Conservation (phyloP, 2,797 vertebrate genomes). For the Spinibarbus caldwelli region DNA sequence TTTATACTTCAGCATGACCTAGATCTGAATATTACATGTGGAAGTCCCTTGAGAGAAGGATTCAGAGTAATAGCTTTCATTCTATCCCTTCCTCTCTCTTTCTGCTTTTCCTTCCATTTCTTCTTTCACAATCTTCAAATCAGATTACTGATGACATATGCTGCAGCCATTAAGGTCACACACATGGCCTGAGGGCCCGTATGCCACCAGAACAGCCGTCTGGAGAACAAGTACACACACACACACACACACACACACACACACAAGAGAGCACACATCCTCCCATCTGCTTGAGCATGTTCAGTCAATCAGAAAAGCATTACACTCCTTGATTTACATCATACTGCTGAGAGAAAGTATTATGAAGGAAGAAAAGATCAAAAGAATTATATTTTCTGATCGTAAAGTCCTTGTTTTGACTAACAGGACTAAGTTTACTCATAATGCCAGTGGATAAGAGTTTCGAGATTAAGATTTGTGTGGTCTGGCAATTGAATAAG, state of each 20-base stretch:
- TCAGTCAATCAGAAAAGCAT: slow-evolving; percentile 46
- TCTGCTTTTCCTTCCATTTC: slow-evolving; percentile 38
- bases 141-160: slow-evolving; percentile 77
- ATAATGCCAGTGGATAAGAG: slow-evolving; percentile 36
- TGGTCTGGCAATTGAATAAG: slow-evolving; percentile 33
- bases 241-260: slow-evolving; percentile 44
- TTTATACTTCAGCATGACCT: slow-evolving; percentile 62
- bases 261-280: slow-evolving; percentile 23
- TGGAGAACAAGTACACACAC: slow-evolving; percentile 46
- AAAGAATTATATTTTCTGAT: slow-evolving; percentile 39
- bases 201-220: slow-evolving; percentile 59
- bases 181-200: slow-evolving; percentile 50
- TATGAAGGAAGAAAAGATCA: slow-evolving; percentile 29
- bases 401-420: slow-evolving; percentile 50
- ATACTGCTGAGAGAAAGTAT: slow-evolving; percentile 23
- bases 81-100: slow-evolving; percentile 40
- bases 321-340: slow-evolving; percentile 33
- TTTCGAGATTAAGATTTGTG: slow-evolving; percentile 50
- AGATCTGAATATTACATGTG: slow-evolving; percentile 63
- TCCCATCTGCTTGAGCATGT: slow-evolving; percentile 42
- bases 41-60: slow-evolving; percentile 56
- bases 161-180: slow-evolving; percentile 71
- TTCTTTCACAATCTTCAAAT: slow-evolving; percentile 65
- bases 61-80: slow-evolving; percentile 45
- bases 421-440: slow-evolving; percentile 37